Percentiles rank a stretch among this genome's conserved stretches.
Conservation (phyloP, 2,797 vertebrate species). For the Pseudochromis fuscus region DNA sequence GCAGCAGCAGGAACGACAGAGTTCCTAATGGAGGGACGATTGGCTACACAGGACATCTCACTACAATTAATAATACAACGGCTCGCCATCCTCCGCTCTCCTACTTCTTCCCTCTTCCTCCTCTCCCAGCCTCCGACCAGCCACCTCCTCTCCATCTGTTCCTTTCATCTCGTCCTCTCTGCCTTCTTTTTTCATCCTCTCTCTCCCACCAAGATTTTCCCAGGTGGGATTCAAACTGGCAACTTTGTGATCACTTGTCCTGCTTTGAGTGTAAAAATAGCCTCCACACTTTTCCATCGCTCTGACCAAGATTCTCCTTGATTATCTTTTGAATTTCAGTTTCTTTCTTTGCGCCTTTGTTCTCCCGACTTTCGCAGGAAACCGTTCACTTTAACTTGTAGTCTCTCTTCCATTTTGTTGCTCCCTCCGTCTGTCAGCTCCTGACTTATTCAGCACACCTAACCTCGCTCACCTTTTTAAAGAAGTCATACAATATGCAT, state of each 20-base stretch:
- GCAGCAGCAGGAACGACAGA: constrained; percentile 40
- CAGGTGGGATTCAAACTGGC: constrained; percentile 47
- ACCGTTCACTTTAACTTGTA: constrained; percentile 28
- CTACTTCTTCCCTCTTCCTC: constrained; percentile 27
- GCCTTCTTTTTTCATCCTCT: constrained; percentile 27
- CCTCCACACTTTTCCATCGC: neutral
- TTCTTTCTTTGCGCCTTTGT: constrained; percentile 11
- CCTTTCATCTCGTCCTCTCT: constrained; percentile 49
- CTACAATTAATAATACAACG: constrained; percentile 77
- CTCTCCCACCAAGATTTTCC: constrained; percentile 29
- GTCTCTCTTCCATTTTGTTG: neutral
- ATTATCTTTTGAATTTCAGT: constrained; percentile 12
- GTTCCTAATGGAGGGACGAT: constrained; percentile 65
- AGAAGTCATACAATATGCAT: constrained; percentile 54
- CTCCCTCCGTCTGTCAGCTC: constrained; percentile 17
- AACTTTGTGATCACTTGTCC: constrained; percentile 41
- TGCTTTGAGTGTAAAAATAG: constrained; percentile 36
- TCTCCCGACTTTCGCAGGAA: constrained; percentile 3
- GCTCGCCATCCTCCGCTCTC: constrained; percentile 40
- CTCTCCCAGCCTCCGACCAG: constrained; percentile 35
- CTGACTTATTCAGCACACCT: constrained; percentile 53
- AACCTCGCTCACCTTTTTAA: constrained; percentile 25
- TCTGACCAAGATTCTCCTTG: neutral
- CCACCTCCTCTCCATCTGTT: constrained; percentile 61
- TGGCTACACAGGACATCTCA: constrained; percentile 64